Evolutionary conservation across 2,797 vertebrate genomes (phyloP), one percentile per base, ranked within the genome.

Genomic region (Phrynocephalus forsythii): DNA sequence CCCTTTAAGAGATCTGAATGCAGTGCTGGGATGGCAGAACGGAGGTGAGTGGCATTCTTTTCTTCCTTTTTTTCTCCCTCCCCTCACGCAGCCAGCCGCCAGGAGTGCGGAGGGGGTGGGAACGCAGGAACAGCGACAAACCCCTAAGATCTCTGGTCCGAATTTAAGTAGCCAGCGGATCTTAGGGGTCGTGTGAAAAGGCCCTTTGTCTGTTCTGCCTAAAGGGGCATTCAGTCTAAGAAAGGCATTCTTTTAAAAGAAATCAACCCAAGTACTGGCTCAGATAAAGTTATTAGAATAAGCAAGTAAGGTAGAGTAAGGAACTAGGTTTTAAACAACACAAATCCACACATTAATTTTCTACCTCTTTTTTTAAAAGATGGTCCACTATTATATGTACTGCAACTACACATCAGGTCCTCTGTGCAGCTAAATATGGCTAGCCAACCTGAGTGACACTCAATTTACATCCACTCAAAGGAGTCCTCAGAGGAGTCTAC

Each of bases 221-320:
- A 73, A 83, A n/a, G 28, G 52, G 72, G 60, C 50, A 33, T 60
- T 33, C 82, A 73, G n/a, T 56, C n/a, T 73, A 83, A 83, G 50
- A 73, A 56, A 73, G 69, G 56, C 20, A 26, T 69, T 79, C 15
- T 44, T 30, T 10, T 22, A 69, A 82, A 68, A 67, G 69, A 15
- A 50, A 71, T 24, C 6, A 83, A 33, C 6, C 44, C 15, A 60
- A 24, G 48, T 69, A 48, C 38, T 66, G 8, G 44, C 44, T 83
- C 48, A 52, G 69, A n/a, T 56, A 24, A 48, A n/a, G 22, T 48
- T 6, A 72, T 22, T n/a, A 22, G 69, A 56, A 83, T 33, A 30
- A 72, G 67, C 15, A 69, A 9, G 82, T 60, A 83, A 73, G 56
- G 28, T 83, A 73, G 73, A 73, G 50, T 50, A 33, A 50, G n/a